Conservation (phyloP, 2,797 vertebrate genomes). For the Sardinella longiceps region DNA sequence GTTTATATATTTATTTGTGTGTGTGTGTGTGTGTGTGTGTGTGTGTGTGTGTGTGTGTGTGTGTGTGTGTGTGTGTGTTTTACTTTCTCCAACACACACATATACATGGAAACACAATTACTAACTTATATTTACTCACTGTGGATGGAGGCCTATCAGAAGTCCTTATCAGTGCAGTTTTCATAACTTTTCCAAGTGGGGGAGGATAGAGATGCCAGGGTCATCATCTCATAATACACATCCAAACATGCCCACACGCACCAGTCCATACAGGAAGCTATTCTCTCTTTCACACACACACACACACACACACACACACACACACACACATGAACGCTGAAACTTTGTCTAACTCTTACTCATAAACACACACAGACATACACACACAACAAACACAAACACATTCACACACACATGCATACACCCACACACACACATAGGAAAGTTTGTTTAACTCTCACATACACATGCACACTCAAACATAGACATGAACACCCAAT, state of each 20-base stretch:
- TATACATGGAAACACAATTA: too few relatives aligned
- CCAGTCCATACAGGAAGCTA: background rate
- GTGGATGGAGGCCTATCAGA: background rate
- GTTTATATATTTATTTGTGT: background rate
- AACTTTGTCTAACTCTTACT: background rate
- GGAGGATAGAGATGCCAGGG: background rate
- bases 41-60: constrained; percentile 10
- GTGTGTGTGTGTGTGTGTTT: background rate
- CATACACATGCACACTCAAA: background rate
- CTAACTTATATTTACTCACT: background rate
- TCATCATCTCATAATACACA: background rate
- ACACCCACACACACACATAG: background rate
- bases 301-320: background rate
- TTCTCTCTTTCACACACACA: constrained; percentile 12
- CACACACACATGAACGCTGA: background rate
- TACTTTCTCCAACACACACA: background rate
- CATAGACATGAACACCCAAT: constrained; percentile 24
- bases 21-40: background rate
- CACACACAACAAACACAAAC: background rate
- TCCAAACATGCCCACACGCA: too few relatives aligned
- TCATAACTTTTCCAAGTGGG: background rate
- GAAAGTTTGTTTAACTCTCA: background rate
- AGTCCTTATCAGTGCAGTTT: background rate
- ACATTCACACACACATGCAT: background rate
- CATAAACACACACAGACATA: background rate